Evolutionary conservation across 2,888 invertebrate genomes (phyloP).

Genomic region (Dolomedes plantarius): DNA sequence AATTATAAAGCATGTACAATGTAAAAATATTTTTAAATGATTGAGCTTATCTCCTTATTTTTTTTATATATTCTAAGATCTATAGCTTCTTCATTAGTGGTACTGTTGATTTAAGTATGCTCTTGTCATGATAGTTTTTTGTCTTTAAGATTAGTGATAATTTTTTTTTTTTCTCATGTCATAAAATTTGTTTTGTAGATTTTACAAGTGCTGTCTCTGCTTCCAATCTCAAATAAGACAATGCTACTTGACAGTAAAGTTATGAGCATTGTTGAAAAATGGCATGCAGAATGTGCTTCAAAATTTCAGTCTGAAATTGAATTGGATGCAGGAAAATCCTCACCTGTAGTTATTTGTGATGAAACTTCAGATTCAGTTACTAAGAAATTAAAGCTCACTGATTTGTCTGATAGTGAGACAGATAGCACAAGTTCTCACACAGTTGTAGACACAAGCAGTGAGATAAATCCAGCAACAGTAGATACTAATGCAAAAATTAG

Average conservation of each 20-base stretch:
- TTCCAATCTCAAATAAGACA: slow-evolving; percentile 95
- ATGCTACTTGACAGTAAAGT: slow-evolving; percentile 95
- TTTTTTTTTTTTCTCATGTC: too few species aligned
- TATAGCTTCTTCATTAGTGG: too few species aligned
- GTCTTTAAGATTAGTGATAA: too few species aligned
- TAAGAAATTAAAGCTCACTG: slow-evolving; percentile 70
- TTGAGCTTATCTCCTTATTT: too few species aligned
- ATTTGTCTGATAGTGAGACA: slow-evolving; percentile 68
- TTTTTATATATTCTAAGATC: too few species aligned
- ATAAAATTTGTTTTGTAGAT: slow-evolving; percentile 78
- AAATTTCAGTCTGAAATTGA: slow-evolving; percentile 25
- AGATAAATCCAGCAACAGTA: not conserved
- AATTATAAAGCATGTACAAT: too few species aligned
- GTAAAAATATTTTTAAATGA: too few species aligned
- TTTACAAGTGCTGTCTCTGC: slow-evolving; percentile 86
- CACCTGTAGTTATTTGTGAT: slow-evolving; percentile 12
- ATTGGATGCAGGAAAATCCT: slow-evolving; percentile 1
- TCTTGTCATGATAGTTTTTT: too few species aligned
- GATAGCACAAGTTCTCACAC: slow-evolving; percentile 52
- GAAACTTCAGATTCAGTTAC: slow-evolving; percentile 15
- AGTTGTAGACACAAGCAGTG: slow-evolving; percentile 28
- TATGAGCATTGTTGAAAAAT: slow-evolving; percentile 88
- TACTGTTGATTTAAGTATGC: too few species aligned
- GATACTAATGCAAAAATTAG: not conserved
- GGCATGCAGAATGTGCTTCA: slow-evolving; percentile 78